phyloP scores from a whole-genome alignment of 2,888 invertebrate species.

The Caenorhabditis becei region DNA sequence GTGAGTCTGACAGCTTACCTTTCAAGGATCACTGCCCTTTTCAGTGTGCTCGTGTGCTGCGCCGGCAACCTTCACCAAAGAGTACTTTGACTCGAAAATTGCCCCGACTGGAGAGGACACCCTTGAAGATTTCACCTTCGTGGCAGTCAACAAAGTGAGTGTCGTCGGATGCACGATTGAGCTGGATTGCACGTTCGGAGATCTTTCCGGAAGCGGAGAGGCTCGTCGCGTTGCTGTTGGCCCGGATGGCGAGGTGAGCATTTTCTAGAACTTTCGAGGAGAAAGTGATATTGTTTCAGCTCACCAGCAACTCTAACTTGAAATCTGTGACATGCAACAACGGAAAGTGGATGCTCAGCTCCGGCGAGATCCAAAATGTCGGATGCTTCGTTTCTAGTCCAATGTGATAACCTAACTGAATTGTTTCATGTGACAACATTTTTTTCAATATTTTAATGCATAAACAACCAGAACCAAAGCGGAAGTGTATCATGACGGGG shows the following conservation, averaged over 20 bases:
- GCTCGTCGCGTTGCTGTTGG: no score
- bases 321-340: neutral
- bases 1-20: neutral
- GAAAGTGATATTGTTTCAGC: neutral
- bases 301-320: neutral
- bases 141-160: neutral
- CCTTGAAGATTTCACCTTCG: neutral
- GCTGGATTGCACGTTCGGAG: conserved; percentile 7
- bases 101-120: neutral
- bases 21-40: neutral
- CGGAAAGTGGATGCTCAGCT: neutral
- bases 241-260: no score
- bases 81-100: neutral
- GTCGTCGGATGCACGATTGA: conserved; percentile 7
- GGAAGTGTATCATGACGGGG: no score
- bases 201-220: neutral
- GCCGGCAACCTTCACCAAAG: neutral
- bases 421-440: no score
- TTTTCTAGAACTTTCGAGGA: no score
- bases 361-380: neutral
- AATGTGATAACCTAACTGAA: no score
- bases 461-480: no score
- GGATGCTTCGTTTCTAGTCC: neutral
- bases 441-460: no score
- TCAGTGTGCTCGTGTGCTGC: conserved; percentile 24